A percentile compares a stretch with the other conserved stretches of the same genome.
phyloP scores from a whole-genome alignment of 2,888 invertebrate species.

The Lasioglossum villosulum region DNA sequence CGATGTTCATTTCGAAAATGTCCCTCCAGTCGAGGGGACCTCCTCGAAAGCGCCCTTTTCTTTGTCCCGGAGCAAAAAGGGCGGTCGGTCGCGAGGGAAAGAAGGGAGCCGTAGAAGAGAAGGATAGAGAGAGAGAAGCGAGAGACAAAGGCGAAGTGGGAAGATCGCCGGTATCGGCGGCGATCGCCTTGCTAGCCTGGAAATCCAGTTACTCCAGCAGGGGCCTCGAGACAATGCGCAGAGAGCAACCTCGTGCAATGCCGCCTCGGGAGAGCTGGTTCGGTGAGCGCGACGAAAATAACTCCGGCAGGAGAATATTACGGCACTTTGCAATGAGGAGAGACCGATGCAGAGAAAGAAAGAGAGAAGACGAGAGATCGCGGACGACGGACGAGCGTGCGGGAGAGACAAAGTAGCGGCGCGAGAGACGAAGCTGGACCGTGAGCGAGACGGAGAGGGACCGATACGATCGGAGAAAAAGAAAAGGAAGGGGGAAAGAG shows the following conservation, averaged over 20 bases:
- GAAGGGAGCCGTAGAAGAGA: background rate
- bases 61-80: background rate
- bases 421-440: conserved; percentile 3
- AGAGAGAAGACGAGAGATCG: background rate
- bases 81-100: background rate
- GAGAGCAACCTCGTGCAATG: conserved; percentile 66
- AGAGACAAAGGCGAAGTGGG: conserved; percentile 49
- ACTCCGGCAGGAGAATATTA: conserved; percentile 75
- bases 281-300: conserved; percentile 74
- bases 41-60: conserved; percentile 11
- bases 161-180: conserved; percentile 56
- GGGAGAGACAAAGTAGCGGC: conserved; percentile 36
- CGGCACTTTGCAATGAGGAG: conserved; percentile 74
- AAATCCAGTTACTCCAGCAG: conserved; percentile 71
- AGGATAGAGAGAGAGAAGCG: conserved; percentile 9
- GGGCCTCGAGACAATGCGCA: conserved; percentile 67
- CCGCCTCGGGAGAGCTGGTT: conserved; percentile 70
- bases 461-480: conserved; percentile 4
- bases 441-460: background rate
- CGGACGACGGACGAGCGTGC: conserved; percentile 14
- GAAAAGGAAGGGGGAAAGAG: background rate
- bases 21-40: background rate
- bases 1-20: background rate
- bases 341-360: conserved; percentile 50
- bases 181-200: conserved; percentile 71